Evolutionary conservation across 2,888 invertebrate genomes (phyloP).

Genomic region (Ypsolopha sequella): DNA sequence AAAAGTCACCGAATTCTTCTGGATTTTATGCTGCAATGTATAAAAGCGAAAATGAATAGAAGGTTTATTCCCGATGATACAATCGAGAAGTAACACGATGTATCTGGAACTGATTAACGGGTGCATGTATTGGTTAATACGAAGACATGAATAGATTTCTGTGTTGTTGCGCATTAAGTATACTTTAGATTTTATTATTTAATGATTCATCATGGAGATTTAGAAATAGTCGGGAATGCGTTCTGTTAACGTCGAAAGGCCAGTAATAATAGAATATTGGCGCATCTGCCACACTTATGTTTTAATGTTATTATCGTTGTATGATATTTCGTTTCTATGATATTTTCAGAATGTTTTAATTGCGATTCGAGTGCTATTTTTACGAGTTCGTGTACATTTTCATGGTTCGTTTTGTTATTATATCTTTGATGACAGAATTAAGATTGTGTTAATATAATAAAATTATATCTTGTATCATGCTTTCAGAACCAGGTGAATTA

Average conservation of each 20-base stretch:
- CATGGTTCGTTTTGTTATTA: slow-evolving; percentile 55
- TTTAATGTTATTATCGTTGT: slow-evolving; percentile 61
- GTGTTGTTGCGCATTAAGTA: slow-evolving; percentile 65
- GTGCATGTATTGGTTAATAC: slow-evolving; percentile 53
- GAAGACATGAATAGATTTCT: slow-evolving; percentile 50
- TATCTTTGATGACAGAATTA: slow-evolving; percentile 63
- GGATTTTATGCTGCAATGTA: no score
- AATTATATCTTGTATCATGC: no score
- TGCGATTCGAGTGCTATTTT: slow-evolving; percentile 58
- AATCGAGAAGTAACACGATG: slow-evolving; percentile 52
- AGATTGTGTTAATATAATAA: slow-evolving; percentile 29
- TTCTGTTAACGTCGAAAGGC: slow-evolving; percentile 56
- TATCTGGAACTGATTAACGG: slow-evolving; percentile 55
- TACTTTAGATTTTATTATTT: slow-evolving; percentile 70
- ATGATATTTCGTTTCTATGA: slow-evolving; percentile 54
- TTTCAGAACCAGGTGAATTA: no score
- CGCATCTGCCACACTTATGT: slow-evolving; percentile 63
- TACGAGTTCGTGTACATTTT: slow-evolving; percentile 42
- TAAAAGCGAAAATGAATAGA: no score
- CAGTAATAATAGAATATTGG: slow-evolving; percentile 69
- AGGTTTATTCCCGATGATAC: slow-evolving; percentile 26
- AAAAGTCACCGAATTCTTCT: no score
- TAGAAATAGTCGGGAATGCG: slow-evolving; percentile 69
- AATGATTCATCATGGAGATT: slow-evolving; percentile 70
- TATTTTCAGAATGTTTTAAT: slow-evolving; percentile 63